These are phyloP conservation scores for Stenchaetothrips biformis DNA, from an alignment of 2,888 invertebrate genomes.

Conservation along the genomic window DNA sequence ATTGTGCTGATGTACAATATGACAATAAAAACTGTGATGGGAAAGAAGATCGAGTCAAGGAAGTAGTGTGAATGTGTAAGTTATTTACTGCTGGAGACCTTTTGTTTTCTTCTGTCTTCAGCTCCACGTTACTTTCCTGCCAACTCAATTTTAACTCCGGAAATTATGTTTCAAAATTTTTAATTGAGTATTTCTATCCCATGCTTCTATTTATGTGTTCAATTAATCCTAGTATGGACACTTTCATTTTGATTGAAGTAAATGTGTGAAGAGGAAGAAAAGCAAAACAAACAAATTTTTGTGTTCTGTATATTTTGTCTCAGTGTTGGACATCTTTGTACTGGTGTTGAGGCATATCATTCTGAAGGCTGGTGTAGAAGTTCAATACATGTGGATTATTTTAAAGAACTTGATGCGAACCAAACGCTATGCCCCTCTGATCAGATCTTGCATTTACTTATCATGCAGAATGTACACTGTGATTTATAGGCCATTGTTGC, in stretches of 20 bases:
- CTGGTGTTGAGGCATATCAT: neutral
- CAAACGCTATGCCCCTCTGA: too few species aligned
- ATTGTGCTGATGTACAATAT: constrained; percentile 4
- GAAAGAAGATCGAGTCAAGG: constrained; percentile 7
- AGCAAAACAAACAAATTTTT: neutral
- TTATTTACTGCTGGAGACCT: neutral
- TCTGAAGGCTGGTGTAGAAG: neutral
- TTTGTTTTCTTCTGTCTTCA: neutral
- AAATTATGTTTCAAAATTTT: neutral
- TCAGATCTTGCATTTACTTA: too few species aligned
- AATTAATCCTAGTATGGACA: neutral
- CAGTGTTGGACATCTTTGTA: neutral
- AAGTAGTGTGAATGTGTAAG: neutral
- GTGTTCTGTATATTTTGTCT: neutral
- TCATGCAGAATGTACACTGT: too few species aligned
- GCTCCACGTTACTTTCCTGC: neutral
- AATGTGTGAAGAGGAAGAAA: neutral
- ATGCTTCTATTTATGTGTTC: neutral
- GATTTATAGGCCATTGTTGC: too few species aligned
- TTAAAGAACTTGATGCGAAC: too few species aligned
- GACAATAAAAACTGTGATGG: constrained; percentile 23
- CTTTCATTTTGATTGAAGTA: neutral
- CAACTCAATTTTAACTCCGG: neutral
- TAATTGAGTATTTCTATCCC: neutral
- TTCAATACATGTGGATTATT: too few species aligned